Evolutionary conservation across 2,113 vertebrate genomes (phyloP).

Genomic region (Nothocercus julius): DNA sequence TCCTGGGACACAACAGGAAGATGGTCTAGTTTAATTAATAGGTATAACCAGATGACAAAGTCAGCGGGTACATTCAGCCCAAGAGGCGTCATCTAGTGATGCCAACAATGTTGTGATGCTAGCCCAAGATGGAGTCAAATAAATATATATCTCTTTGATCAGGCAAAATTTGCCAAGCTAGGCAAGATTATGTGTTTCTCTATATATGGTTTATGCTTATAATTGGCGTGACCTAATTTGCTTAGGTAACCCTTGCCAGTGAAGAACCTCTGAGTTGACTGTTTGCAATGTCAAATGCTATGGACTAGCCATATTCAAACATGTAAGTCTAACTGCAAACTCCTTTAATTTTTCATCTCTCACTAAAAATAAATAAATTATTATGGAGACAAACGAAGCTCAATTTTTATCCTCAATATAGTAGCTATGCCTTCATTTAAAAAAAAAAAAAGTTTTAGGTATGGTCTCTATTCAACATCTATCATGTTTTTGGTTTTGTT

Average conservation of each 20-base stretch:
- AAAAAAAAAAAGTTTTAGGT: not conserved
- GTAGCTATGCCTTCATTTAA: not conserved
- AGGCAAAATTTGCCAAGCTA: not conserved
- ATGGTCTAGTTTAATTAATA: not conserved
- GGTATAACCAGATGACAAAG: not conserved
- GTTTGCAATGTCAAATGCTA: not conserved
- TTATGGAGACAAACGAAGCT: not conserved
- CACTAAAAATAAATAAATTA: not conserved
- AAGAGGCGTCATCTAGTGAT: not conserved
- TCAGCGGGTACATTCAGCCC: not conserved
- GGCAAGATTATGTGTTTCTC: not conserved
- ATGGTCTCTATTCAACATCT: not conserved
- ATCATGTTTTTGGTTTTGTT: conserved; percentile 13
- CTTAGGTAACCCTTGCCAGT: not conserved
- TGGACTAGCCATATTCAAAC: not conserved
- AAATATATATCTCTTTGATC: not conserved
- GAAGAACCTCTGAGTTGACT: not conserved
- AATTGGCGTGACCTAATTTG: not conserved
- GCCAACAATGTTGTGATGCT: rapidly evolving
- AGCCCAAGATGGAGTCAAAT: not conserved
- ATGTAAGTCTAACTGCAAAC: not conserved
- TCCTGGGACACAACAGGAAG: not conserved
- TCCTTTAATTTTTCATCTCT: not conserved
- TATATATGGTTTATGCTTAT: not conserved
- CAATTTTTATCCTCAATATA: not conserved